Evolutionary conservation across 2,797 vertebrate species (phyloP).

Genomic region (Rhinatrema bivittatum): DNA sequence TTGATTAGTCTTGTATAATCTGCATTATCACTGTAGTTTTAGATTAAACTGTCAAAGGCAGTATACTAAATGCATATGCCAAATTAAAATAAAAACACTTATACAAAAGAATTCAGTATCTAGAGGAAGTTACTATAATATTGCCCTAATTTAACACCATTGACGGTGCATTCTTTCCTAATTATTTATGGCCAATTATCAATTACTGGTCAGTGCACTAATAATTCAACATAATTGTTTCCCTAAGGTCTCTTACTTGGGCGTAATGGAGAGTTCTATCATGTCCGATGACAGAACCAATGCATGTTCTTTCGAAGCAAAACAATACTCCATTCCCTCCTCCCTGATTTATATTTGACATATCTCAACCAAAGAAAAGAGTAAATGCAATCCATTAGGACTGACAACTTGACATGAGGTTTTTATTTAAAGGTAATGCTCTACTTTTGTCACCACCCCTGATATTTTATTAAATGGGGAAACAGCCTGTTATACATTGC

Average conservation of each 20-base stretch:
- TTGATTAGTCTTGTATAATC: conserved; percentile 57
- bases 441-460: no score
- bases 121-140: conserved; percentile 27
- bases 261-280: conserved; percentile 26
- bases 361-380: conserved; percentile 23
- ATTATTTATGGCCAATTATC: conserved; percentile 59
- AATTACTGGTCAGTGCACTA: conserved; percentile 48
- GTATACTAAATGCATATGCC: conserved; percentile 50
- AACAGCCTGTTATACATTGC: no score
- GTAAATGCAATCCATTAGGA: conserved; percentile 3
- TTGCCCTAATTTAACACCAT: conserved; percentile 42
- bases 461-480: no score
- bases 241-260: conserved; percentile 21
- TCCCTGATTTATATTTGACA: conserved; percentile 10
- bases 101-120: conserved; percentile 29
- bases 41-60: conserved; percentile 56
- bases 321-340: conserved; percentile 11
- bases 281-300: conserved; percentile 1
- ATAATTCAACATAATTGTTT: conserved; percentile 52
- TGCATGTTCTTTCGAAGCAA: conserved; percentile 14
- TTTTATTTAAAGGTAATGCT: conserved; percentile 12
- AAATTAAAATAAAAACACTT: conserved; percentile 45
- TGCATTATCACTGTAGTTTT: conserved; percentile 50
- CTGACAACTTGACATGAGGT: neutral
- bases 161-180: conserved; percentile 31